phyloP scores from a whole-genome alignment of 1,140 invertebrate genomes.

The Heliconius himera region DNA sequence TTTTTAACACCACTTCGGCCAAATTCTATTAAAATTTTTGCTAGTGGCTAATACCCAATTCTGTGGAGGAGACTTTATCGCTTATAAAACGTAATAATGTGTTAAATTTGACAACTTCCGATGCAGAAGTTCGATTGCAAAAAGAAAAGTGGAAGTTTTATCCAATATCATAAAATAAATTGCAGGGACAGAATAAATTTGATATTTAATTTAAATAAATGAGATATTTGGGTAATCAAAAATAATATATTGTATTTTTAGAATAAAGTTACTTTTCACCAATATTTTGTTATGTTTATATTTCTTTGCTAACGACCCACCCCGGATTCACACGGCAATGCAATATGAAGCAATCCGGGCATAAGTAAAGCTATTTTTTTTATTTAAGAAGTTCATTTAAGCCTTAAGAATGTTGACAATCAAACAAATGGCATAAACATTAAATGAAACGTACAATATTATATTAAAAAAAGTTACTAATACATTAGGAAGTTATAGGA shows the following conservation, averaged over 20 bases:
- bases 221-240: neutral
- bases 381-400: too few species aligned
- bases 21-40: conserved; percentile 7
- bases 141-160: conserved; percentile 3
- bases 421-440: too few species aligned
- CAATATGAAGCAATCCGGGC: too few species aligned
- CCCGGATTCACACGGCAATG: too few species aligned
- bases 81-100: neutral
- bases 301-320: too few species aligned
- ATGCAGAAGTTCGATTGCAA: neutral
- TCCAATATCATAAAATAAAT: neutral
- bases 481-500: too few species aligned
- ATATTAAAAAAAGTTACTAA: too few species aligned
- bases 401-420: too few species aligned
- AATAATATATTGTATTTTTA: neutral
- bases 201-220: neutral
- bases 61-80: neutral
- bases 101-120: neutral
- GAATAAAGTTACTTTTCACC: too few species aligned
- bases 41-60: neutral
- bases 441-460: too few species aligned
- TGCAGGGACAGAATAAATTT: neutral
- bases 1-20: neutral
- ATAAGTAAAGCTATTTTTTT: too few species aligned
- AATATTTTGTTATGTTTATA: too few species aligned